phyloP scores from a whole-genome alignment of 2,797 vertebrate genomes.

The Sebastes dallii region DNA sequence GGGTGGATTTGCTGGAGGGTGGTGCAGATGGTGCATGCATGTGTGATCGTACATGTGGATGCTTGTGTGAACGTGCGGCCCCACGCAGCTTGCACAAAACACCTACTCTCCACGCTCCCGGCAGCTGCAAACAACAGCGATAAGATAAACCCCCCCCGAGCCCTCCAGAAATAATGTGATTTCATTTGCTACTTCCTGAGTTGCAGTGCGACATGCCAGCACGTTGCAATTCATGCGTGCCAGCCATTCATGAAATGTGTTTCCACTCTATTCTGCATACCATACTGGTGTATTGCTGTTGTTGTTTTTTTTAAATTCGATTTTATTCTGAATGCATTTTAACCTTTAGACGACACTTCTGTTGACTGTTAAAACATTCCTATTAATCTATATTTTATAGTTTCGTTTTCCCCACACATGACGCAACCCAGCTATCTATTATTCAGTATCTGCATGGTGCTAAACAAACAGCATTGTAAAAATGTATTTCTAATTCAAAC shows the following conservation, averaged over 20 bases:
- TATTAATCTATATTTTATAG: conserved; percentile 23
- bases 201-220: background rate
- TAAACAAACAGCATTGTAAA: background rate
- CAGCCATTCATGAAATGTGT: conserved; percentile 30
- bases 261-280: background rate
- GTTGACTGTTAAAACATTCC: conserved; percentile 8
- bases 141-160: conserved; percentile 19
- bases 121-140: conserved; percentile 24
- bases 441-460: conserved; percentile 5
- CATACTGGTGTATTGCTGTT: background rate
- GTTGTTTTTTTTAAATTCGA: background rate
- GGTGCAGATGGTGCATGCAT: background rate
- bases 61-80: conserved; percentile 27
- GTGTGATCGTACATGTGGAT: background rate
- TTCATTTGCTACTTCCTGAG: conserved; percentile 24
- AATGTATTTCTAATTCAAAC: background rate
- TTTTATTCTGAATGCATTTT: background rate
- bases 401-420: background rate
- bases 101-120: conserved; percentile 14
- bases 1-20: background rate
- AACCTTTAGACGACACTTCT: background rate
- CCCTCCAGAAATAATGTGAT: conserved; percentile 21
- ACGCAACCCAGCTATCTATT: background rate
- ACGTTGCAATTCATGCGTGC: background rate
- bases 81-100: conserved; percentile 35